These are phyloP conservation scores for Enteromius fasciolatus DNA, from an alignment of 2,797 vertebrate species.

Conservation along the genomic window DNA sequence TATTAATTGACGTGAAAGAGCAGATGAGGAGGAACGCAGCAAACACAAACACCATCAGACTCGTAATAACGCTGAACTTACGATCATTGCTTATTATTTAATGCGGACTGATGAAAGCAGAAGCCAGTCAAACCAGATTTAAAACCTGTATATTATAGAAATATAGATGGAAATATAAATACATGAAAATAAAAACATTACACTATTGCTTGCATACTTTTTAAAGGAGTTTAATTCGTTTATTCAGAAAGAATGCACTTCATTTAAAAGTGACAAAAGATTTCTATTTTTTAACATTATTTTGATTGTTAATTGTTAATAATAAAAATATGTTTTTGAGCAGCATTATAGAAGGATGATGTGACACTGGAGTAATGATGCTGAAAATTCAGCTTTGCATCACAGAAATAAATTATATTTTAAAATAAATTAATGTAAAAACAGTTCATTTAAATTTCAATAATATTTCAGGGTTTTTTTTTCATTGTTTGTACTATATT, in stretches of 20 bases:
- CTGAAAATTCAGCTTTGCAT: background rate
- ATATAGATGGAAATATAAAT: background rate
- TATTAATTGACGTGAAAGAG: slow-evolving; percentile 10
- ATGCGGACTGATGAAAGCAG: no score
- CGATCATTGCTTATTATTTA: background rate
- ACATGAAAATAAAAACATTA: background rate
- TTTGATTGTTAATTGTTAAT: background rate
- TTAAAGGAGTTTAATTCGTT: background rate
- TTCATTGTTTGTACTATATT: background rate
- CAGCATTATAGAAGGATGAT: background rate
- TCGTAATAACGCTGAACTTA: background rate
- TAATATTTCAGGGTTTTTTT: background rate
- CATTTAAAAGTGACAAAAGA: background rate
- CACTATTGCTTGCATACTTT: background rate
- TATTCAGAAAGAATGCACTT: background rate
- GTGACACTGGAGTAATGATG: background rate
- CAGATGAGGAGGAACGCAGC: background rate
- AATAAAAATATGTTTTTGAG: background rate
- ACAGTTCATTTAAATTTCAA: background rate
- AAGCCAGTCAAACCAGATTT: background rate
- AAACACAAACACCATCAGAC: slow-evolving; percentile 19
- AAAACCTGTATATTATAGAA: background rate
- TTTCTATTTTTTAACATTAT: background rate
- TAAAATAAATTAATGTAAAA: background rate
- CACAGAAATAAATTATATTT: background rate